Evolutionary conservation across 2,888 invertebrate genomes (phyloP).

Genomic region (Notocelia uddmanniana): DNA sequence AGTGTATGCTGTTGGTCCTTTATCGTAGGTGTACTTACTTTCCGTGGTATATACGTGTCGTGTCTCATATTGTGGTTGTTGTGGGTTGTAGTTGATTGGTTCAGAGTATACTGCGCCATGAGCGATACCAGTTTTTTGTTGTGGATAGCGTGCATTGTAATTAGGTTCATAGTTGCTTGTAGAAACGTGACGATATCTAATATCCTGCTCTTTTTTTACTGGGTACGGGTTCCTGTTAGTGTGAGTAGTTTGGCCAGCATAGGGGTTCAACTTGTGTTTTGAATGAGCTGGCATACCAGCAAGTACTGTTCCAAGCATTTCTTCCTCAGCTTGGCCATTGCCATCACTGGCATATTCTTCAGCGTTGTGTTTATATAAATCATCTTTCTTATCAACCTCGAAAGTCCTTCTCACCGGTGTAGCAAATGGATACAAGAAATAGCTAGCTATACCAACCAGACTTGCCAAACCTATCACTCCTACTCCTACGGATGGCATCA

Average conservation of each 20-base stretch:
- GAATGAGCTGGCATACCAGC: slow-evolving; percentile 88
- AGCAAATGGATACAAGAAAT: slow-evolving; percentile 91
- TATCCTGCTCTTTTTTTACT: slow-evolving; percentile 77
- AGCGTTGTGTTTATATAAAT: slow-evolving; percentile 88
- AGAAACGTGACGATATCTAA: slow-evolving; percentile 78
- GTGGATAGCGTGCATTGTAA: slow-evolving; percentile 76
- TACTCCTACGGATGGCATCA: slow-evolving; percentile 93
- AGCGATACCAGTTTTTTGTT: slow-evolving; percentile 81
- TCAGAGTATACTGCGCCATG: slow-evolving; percentile 80
- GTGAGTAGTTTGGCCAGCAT: slow-evolving; percentile 76
- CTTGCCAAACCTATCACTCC: slow-evolving; percentile 91
- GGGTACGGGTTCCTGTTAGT: slow-evolving; percentile 74
- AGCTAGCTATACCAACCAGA: slow-evolving; percentile 90
- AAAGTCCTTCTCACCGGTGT: slow-evolving; percentile 88
- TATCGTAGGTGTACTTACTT: slow-evolving; percentile 70
- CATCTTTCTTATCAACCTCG: slow-evolving; percentile 87
- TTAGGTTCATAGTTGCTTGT: slow-evolving; percentile 73
- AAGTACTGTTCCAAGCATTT: slow-evolving; percentile 90
- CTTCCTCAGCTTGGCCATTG: slow-evolving; percentile 91
- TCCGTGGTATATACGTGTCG: slow-evolving; percentile 77
- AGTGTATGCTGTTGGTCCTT: slow-evolving; percentile 65
- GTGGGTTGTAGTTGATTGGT: slow-evolving; percentile 71
- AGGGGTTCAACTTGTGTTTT: slow-evolving; percentile 78
- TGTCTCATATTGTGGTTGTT: slow-evolving; percentile 70
- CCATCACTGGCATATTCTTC: slow-evolving; percentile 88